Percentiles rank a stretch among this genome's conserved stretches.
Conservation (phyloP, 2,797 vertebrate species). For the Hozukius guyotensis region DNA sequence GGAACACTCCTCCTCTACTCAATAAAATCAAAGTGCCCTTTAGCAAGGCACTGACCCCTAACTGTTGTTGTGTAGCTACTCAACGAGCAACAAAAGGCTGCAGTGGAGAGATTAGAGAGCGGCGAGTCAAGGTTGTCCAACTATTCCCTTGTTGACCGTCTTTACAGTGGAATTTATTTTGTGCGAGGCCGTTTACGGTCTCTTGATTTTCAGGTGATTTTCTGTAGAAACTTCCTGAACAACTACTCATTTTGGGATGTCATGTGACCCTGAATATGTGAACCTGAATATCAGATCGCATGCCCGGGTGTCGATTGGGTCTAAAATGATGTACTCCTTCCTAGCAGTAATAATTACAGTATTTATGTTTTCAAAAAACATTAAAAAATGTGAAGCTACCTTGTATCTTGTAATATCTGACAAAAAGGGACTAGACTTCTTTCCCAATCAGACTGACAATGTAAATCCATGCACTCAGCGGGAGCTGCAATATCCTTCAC, state of each 20-base stretch:
- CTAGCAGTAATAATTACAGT: neutral
- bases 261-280: neutral
- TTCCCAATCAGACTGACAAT: conserved; percentile 11
- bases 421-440: neutral
- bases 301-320: neutral
- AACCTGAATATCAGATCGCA: neutral
- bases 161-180: neutral
- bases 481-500: conserved; percentile 15
- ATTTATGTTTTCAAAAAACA: neutral
- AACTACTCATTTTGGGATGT: neutral
- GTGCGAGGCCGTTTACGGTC: neutral
- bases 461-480: conserved; percentile 14
- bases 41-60: conserved; percentile 20
- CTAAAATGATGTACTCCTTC: neutral
- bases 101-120: neutral
- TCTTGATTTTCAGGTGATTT: neutral
- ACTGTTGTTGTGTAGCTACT: conserved; percentile 9
- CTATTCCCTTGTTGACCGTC: neutral
- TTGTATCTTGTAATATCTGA: neutral
- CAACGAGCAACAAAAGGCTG: neutral
- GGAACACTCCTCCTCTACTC: conserved; percentile 4
- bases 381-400: neutral
- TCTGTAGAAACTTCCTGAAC: neutral
- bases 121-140: neutral
- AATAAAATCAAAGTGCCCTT: conserved; percentile 6